Conservation (phyloP, 2,888 invertebrate species). For the Linnaemya tessellans region DNA sequence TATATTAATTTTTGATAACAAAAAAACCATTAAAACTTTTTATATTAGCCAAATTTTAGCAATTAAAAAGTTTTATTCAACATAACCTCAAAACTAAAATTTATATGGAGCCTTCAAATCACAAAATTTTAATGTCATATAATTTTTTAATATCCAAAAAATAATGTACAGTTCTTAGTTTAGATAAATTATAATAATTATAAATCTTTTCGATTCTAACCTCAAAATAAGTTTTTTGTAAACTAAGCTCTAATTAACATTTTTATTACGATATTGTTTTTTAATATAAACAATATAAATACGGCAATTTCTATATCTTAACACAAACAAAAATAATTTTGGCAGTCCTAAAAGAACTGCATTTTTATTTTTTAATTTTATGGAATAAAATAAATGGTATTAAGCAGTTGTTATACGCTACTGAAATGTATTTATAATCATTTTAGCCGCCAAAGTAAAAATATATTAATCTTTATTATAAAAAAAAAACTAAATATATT, state of each 20-base stretch:
- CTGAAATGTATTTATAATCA: too few relatives aligned
- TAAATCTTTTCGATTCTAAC: constrained; percentile 8
- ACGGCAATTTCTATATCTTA: neutral
- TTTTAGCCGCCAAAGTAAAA: too few relatives aligned
- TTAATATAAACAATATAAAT: neutral
- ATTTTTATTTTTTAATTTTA: too few relatives aligned
- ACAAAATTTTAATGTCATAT: neutral
- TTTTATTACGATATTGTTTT: neutral
- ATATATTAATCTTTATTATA: too few relatives aligned
- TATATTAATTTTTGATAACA: too few relatives aligned
- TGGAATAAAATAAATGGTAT: too few relatives aligned
- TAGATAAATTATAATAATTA: neutral
- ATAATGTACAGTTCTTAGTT: neutral
- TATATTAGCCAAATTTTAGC: neutral
- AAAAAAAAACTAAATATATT: too few relatives aligned
- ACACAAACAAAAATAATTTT: neutral
- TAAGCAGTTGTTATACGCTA: too few relatives aligned
- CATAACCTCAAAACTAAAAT: constrained; percentile 13
- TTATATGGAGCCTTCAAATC: neutral
- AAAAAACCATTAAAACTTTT: neutral
- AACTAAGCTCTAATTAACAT: neutral
- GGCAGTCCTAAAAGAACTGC: too few relatives aligned
- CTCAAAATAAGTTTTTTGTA: neutral
- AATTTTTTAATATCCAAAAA: neutral
- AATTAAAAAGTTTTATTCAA: constrained; percentile 6